phyloP scores from a whole-genome alignment of 2,888 invertebrate species.

The Zygothrica quintamaculata region DNA sequence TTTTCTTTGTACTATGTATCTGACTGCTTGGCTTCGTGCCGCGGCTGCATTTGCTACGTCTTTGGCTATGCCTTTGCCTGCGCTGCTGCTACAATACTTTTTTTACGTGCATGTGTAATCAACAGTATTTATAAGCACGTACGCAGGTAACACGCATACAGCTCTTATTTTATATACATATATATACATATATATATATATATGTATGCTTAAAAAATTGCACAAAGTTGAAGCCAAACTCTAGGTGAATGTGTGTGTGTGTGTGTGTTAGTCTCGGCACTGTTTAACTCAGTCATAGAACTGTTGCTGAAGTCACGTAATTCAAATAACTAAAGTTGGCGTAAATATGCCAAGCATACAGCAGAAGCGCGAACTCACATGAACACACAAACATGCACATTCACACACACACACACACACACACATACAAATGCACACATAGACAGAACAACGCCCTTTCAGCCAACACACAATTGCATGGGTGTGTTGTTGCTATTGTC shows the following conservation, averaged over 20 bases:
- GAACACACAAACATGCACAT: conserved; percentile 18
- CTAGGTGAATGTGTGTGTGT: conserved; percentile 13
- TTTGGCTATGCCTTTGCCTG: conserved; percentile 19
- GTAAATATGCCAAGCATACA: conserved; percentile 80
- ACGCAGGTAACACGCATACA: conserved; percentile 66
- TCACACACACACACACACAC: conserved; percentile 4
- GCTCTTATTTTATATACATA: conserved; percentile 5
- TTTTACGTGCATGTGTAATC: conserved; percentile 76
- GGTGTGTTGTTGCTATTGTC: conserved; percentile 32
- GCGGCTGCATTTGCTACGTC: conserved; percentile 42
- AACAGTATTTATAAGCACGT: conserved; percentile 68
- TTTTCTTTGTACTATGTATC: not conserved
- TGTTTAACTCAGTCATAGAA: conserved; percentile 72
- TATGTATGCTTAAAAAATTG: conserved; percentile 58
- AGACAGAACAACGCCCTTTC: conserved; percentile 46
- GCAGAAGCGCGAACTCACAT: conserved; percentile 43
- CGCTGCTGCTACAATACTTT: conserved; percentile 53
- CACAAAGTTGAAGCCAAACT: conserved; percentile 39
- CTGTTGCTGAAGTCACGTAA: conserved; percentile 82
- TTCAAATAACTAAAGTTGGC: conserved; percentile 82
- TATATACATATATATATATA: conserved; percentile 11
- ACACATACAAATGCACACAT: not conserved
- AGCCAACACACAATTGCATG: conserved; percentile 60
- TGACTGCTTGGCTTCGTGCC: conserved; percentile 35
- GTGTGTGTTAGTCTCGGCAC: conserved; percentile 30